Percentiles rank a stretch among this genome's conserved stretches.
Evolutionary conservation across 2,888 invertebrate species (phyloP).

Genomic region (Eumacrocentrus americanus): DNA sequence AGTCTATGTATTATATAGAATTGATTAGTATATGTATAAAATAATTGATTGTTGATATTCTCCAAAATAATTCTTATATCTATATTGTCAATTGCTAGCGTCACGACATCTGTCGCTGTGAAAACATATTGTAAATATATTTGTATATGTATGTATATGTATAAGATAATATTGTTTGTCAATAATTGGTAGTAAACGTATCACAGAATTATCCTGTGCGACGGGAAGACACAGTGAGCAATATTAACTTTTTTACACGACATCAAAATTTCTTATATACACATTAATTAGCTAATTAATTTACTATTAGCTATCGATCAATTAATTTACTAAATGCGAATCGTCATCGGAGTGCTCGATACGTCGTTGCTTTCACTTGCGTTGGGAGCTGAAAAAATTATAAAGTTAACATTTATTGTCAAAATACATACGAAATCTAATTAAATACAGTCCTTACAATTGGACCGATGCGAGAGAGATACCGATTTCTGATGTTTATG

Average conservation of each 20-base stretch:
- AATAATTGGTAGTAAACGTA: constrained; percentile 31
- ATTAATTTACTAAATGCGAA: constrained; percentile 18
- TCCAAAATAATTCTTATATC: constrained; percentile 24
- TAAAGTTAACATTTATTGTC: too few relatives aligned
- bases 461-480: constrained; percentile 68
- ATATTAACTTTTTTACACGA: constrained; percentile 27
- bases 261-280: constrained; percentile 11
- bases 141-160: constrained; percentile 5
- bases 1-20: not conserved
- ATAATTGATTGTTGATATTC: not conserved
- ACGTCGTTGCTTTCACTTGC: constrained; percentile 37
- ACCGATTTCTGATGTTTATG: constrained; percentile 68
- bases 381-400: constrained; percentile 47
- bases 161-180: constrained; percentile 31
- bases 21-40: too few relatives aligned
- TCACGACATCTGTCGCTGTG: not conserved
- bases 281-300: constrained; percentile 24
- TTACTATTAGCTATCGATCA: constrained; percentile 4
- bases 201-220: constrained; percentile 51
- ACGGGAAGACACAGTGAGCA: constrained; percentile 56
- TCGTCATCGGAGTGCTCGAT: constrained; percentile 51
- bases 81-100: constrained; percentile 19
- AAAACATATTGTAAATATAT: not conserved
- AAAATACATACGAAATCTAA: too few relatives aligned
- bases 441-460: too few relatives aligned